Evolutionary conservation across 2,113 vertebrate species (phyloP), one percentile per base, ranked within the genome.

Genomic region (Vicugna pacos): DNA sequence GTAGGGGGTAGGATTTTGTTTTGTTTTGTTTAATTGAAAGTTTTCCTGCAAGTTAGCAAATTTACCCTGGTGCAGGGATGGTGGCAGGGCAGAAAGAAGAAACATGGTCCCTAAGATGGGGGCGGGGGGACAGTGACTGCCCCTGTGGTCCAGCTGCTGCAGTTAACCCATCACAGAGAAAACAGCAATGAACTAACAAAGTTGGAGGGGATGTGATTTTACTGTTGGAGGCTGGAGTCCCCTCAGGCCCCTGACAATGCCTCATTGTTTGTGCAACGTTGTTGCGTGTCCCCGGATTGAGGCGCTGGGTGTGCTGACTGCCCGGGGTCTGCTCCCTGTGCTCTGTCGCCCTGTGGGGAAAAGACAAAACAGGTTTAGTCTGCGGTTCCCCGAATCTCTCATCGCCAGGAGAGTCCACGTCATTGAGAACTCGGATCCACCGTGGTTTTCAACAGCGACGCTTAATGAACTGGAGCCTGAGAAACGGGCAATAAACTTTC

Each of bases 381-480:
- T 75, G 82, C 94, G 84, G 14, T 19, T 76, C 0, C 64, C 76
- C 9, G 13, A 90, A 15, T 13, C 3, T 48, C n/a, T 69, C 86
- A 7, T 79, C 73, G 19, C 62, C 28, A 73, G 48, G 64, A 30
- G 65, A 95, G 77, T n/a, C 12, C 11, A 28, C 80, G 92, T 80
- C 72, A 70, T 96, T 97, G 87, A 56, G 62, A 96, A 91, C 62
- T 7, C 94, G 62, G 76, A 97, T 11, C 2, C 65, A 26, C 75
- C 10, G 12, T 1, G 2, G 54, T 94, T 97, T 96, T 95, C 92
- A 94, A 38, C 28, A 84, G 35, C 8, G 30, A 26, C 8, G 24
- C 7, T 83, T 64, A 91, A 83, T 85, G 93, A 97, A 87, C 83
- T 73, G 91, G 14, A 64, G 54, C 93, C 91, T 81, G 87, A 17